Evolutionary conservation across 2,113 vertebrate genomes (phyloP), one percentile per base, ranked within the genome.

Genomic region (Prietella phreatophila): DNA sequence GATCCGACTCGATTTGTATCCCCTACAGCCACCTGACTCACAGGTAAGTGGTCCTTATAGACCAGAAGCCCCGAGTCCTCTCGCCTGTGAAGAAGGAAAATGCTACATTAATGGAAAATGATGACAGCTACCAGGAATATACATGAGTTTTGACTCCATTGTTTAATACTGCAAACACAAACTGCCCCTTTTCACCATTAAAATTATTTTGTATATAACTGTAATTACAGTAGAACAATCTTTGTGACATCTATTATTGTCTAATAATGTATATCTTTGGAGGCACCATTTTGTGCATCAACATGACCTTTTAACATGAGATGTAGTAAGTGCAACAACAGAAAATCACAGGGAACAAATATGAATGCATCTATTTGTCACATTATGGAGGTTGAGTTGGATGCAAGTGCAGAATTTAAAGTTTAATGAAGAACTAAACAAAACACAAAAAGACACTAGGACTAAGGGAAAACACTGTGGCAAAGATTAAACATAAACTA

Each of bases 31-130:
- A 99, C 95, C 92, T 99, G 98, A 93, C 95, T 98, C 89, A 99
- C 97, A 0, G 98, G 98, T 85, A 99, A 94, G 91, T 99, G 98
- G 85, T 99, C 98, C 92, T 99, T 99, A 93, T 99, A 98, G 0
- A 97, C 93, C 86, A 99, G 73, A 84, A 97, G 95, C 79, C 98
- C 98, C 63, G 95, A 91, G 69, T 99, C 98, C 88, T 98, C 98
- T 90, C 95, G 97, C 98, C 98, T 99, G 92, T 13, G 88, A 81
- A 82, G 67, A 91, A 85, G 86, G n/a, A 56, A 6, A 67, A 78
- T 30, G 50, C 22, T 56, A 58, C n/a, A 71, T 85, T 69, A 88
- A 87, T 85, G 47, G 56, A 63, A 19, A 60, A 15, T 30, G 14
- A n/a, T 71, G 19, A 42, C 11, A 67, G 30, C 17, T 30, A 30